Evolutionary conservation across 2,113 vertebrate species (phyloP), one percentile per base, ranked within the genome.

Genomic region (Macrotus californicus): DNA sequence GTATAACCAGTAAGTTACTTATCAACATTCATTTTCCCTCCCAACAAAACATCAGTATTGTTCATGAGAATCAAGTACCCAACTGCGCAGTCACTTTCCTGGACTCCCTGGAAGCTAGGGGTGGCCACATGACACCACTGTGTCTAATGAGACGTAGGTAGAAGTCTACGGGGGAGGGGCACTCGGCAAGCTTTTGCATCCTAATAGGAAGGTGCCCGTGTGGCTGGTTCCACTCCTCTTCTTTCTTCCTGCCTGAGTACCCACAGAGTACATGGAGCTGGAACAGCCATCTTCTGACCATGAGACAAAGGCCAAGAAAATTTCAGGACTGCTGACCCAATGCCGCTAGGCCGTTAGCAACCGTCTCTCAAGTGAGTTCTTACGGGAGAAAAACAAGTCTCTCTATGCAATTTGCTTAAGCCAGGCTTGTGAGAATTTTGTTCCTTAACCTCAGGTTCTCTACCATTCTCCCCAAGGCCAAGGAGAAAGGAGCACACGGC

Each of bases 101-200:
- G 54, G 29, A 31, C 22, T 73, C 48, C 8, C 29, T 24, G 39
- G 36, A 94, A 89, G 34, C 36, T 39, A 8, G 5, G 8, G 50
- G 67, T 54, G 50, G 2, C 52, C 26, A 31, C 22, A 15, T 9
- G 4, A 6, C 10, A 18, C 0, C 0, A 4, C 4, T 48, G 39
- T 48, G 6, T 84, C 34, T 34, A 52, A 72, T 24, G 8, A 73
- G 29, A 75, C 5, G 0, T 4, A 41, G 54, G 26, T 4, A n/a
- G 67, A 22, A 5, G 8, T n/a, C 43, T 46, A 22, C 5, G 34
- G 19, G 4, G 36, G 21, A 19, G 0, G 3, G 48, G 0, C 0
- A 31, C 0, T 15, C 19, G 14, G 34, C 7, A 61, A 80, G 24
- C 29, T 80, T n/a, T 70, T n/a, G 34, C 19, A 6, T 66, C 19